These are phyloP conservation scores for Pollenia angustigena DNA, from an alignment of 2,888 invertebrate species.

Conservation along the genomic window DNA sequence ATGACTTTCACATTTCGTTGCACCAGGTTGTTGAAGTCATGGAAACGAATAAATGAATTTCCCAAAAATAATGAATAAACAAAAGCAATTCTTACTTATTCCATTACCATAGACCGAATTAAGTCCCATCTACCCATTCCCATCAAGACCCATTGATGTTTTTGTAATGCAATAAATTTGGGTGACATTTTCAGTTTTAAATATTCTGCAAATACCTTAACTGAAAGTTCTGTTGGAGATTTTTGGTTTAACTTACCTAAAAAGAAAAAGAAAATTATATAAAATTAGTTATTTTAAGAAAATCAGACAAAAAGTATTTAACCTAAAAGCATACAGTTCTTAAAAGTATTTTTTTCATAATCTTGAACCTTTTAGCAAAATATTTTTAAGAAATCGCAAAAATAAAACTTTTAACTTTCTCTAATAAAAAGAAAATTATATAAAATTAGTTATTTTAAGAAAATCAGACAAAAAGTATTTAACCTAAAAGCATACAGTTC, in stretches of 20 bases:
- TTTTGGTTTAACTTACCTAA: constrained; percentile 44
- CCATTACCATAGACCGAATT: no score
- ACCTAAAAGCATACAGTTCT: no score
- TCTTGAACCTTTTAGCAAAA: no score
- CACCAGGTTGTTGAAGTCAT: no score
- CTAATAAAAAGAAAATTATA: neutral
- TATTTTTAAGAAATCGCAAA: neutral
- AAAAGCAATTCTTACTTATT: no score
- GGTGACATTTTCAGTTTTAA: constrained; percentile 2
- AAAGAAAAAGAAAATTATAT: constrained; percentile 33
- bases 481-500: no score
- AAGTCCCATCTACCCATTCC: no score
- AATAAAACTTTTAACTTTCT: constrained; percentile 8
- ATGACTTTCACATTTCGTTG: no score
- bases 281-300: neutral
- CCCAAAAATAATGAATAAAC: no score
- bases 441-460: neutral
- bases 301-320: neutral
- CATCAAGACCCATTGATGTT: no score
- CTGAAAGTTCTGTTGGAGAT: neutral
- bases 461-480: neutral
- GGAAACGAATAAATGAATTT: no score
- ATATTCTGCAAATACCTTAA: neutral
- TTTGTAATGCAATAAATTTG: neutral
- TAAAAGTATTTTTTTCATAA: no score